Base-by-base conservation (phyloP, 2,888 invertebrate species). In the Hypercompe scribonia region DNA sequence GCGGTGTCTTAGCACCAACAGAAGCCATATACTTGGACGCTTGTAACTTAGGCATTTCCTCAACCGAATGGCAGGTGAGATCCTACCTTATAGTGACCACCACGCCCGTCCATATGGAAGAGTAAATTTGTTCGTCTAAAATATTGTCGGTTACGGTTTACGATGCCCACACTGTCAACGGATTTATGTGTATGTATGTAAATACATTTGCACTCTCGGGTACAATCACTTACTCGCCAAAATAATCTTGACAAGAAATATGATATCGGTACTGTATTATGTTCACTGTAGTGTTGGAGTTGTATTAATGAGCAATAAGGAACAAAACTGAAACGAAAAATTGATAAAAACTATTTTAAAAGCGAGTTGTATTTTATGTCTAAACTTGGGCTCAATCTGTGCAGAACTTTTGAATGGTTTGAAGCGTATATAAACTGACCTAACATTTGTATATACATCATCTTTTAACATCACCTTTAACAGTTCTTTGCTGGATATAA, bases 41-140 rank as follows among this genome's bases (percentile, higher is more conserved):
- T 73, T 77, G 24, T 83, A 36, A 54, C 83, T 88, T 90, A 76
- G 4, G 72, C 86, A 80, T 78, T 39, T 77, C 76, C 34, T 78
- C 82, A 84, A 85, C 86, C 86, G 85, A 90, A 90, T 90, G 90
- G 93, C 94, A 95, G 94, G 94, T 94, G 95, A 93, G 90, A 90
- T 90, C 89, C 88, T 90, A 92, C 88, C 90, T 92, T 92, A 92
- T 91, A 92, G 91, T 91, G 89, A 88, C 90, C 91, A 92, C 93
- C 93, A 93, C 93, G 92, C 92, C 93, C 90, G 91, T 91, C 91
- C 93, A 94, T 93, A 92, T 94, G 93, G 91, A 90, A 86, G 88
- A 90, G 92, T 93, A 91, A 88, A 90, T 93, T 92, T 87, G 87
- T 91, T 87, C 90, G 88, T 88, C 81, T 92, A 91, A 92, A 92